Conservation (phyloP, 2,888 invertebrate genomes). For the Drosophila merina region DNA sequence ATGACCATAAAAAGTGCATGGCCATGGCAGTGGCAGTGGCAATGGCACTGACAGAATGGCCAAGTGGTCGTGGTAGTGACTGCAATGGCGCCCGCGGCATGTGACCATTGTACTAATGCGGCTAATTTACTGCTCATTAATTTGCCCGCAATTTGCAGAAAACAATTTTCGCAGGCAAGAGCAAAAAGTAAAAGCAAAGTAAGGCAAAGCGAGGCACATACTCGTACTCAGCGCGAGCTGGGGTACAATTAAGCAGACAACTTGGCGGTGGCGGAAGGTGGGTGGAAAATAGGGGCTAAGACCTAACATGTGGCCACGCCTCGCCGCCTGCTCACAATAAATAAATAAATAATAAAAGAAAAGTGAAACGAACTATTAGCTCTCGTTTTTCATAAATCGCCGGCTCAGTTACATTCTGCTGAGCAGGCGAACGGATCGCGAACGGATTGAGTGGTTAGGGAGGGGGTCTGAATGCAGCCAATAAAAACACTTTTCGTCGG, state of each 20-base stretch:
- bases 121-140: constrained; percentile 79
- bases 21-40: constrained; percentile 8
- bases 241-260: constrained; percentile 60
- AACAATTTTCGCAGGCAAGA: constrained; percentile 72
- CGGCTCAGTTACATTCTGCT: constrained; percentile 73
- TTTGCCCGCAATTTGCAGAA: constrained; percentile 67
- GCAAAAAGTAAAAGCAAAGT: constrained; percentile 75
- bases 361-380: constrained; percentile 78
- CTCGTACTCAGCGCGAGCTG: constrained; percentile 16
- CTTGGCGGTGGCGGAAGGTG: constrained; percentile 16
- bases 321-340: constrained; percentile 55
- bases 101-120: constrained; percentile 61
- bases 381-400: constrained; percentile 74
- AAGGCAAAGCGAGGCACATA: constrained; percentile 24
- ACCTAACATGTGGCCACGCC: constrained; percentile 52
- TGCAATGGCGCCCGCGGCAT: constrained; percentile 30
- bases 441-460: background rate
- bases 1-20: background rate
- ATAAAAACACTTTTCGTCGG: constrained; percentile 47
- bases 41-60: constrained; percentile 23
- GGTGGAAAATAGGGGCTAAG: constrained; percentile 11
- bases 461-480: constrained; percentile 29
- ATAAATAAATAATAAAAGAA: constrained; percentile 74
- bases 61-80: constrained; percentile 18
- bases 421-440: constrained; percentile 50